A percentile compares a stretch with the other conserved stretches of the same genome.
Conservation (phyloP, 2,797 vertebrate genomes). For the Centropyge bicolor region DNA sequence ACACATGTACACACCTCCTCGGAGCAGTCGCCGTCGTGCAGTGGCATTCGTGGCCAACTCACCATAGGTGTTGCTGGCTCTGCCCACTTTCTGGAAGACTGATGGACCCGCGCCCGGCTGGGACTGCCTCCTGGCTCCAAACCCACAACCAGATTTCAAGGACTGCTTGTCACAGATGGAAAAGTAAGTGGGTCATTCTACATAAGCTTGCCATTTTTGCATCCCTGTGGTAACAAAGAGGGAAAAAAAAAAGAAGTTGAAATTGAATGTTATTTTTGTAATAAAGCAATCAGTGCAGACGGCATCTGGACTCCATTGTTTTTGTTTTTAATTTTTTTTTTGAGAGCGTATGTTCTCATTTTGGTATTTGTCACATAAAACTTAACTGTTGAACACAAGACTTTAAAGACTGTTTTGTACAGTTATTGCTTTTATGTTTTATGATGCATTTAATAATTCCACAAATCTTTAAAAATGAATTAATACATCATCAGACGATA, state of each 20-base stretch:
- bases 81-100: constrained; percentile 81
- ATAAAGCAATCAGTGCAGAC: background rate
- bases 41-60: constrained; percentile 72
- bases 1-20: constrained; percentile 45
- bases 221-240: constrained; percentile 32
- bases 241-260: background rate
- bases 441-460: background rate
- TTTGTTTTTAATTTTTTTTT: background rate
- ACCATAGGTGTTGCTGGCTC: constrained; percentile 77
- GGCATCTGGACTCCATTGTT: background rate
- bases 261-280: constrained; percentile 27
- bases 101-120: constrained; percentile 78
- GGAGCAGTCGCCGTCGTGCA: constrained; percentile 50
- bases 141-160: constrained; percentile 80
- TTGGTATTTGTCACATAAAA: background rate
- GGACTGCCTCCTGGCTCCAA: constrained; percentile 76
- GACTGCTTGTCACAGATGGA: constrained; percentile 83
- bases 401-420: background rate
- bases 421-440: background rate
- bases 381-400: background rate
- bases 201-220: constrained; percentile 66
- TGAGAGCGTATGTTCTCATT: background rate
- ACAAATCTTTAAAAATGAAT: background rate
- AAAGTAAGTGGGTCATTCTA: constrained; percentile 81
- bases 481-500: background rate